Evolutionary conservation across 2,888 invertebrate species (phyloP), one percentile per base, ranked within the genome.

Genomic region (Stenodema calcarata): DNA sequence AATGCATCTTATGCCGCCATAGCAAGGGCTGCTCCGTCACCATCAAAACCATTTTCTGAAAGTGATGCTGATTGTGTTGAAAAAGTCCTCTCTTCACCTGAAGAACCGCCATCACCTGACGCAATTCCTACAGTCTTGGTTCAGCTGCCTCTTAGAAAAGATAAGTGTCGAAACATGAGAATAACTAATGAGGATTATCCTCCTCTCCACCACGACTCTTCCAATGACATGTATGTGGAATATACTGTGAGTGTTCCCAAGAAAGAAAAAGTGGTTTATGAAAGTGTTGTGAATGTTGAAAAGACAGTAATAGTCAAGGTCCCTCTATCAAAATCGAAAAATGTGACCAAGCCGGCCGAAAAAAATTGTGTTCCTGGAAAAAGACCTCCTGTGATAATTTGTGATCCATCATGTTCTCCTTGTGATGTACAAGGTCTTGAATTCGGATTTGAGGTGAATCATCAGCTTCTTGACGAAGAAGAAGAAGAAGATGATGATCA

Each of bases 1-100:
- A 91, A 93, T 54, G 92, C 92, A 16, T 96, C 96, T 16, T 97
- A 96, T 92, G 96, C 96, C 0, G 96, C 96, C 90, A 96, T 96
- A 90, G 95, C 96, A 82, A 93, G 95, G 89, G 89, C 90, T 14
- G 88, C 86, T 54, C 86, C 88, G n/a, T 89, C 88, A 16, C 89
- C 88, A n/a, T 87, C 89, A 62, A 87, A 78, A 47, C 50, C 62
- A n/a, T 14, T 18, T 11, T 35, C 79, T 73, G 70, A 87, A 69
- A 41, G 47, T 16, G 69, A 27, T 41, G 87, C 87, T 41, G 75
- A 82, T 23, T 47, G 35, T 18, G 62, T 18, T 70, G 42, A 62
- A 16, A 27, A 84, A 27, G 41, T 30, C 0, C 11, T 28, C 0
- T 50, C 73, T 14, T 42, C 54, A 14, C 76, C 75, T 12, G 54